Percentiles rank a stretch among this genome's conserved stretches.
phyloP scores from a whole-genome alignment of 2,797 vertebrate genomes.

The Taenioides sp. region DNA sequence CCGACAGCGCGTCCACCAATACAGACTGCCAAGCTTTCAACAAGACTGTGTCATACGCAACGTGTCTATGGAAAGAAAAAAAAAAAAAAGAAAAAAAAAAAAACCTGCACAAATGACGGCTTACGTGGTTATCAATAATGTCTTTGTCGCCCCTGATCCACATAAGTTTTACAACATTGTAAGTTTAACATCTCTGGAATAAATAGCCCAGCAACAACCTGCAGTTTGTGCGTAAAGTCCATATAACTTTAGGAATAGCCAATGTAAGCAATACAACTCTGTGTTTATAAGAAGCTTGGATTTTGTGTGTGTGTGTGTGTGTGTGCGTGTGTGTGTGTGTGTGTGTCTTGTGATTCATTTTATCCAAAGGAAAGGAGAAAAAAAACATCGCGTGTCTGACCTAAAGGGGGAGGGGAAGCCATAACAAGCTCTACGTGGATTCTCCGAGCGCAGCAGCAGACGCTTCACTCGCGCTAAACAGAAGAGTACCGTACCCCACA shows the following conservation, averaged over 20 bases:
- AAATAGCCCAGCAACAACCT: background rate
- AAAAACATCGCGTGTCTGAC: constrained; percentile 28
- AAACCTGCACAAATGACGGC: background rate
- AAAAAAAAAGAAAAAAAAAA: no score
- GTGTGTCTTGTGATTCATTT: constrained; percentile 16
- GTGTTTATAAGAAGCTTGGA: no score
- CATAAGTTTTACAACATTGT: background rate
- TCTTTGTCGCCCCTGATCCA: background rate
- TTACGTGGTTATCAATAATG: background rate
- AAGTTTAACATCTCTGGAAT: background rate
- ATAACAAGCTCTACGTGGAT: constrained; percentile 29
- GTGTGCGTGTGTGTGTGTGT: background rate
- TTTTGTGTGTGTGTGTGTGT: constrained; percentile 1
- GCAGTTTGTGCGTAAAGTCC: background rate
- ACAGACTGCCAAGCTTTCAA: constrained; percentile 60
- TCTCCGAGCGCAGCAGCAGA: constrained; percentile 42
- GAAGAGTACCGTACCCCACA: constrained; percentile 25
- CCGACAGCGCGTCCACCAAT: constrained; percentile 7
- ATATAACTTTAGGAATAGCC: background rate
- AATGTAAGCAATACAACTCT: background rate
- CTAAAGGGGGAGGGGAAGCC: constrained; percentile 25
- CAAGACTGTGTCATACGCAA: constrained; percentile 16
- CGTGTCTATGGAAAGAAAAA: no score
- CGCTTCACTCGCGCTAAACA: constrained; percentile 28
- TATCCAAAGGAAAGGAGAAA: constrained; percentile 15